Base-by-base conservation (phyloP, 2,888 invertebrate species). In the Cerceris ruficornis region DNA sequence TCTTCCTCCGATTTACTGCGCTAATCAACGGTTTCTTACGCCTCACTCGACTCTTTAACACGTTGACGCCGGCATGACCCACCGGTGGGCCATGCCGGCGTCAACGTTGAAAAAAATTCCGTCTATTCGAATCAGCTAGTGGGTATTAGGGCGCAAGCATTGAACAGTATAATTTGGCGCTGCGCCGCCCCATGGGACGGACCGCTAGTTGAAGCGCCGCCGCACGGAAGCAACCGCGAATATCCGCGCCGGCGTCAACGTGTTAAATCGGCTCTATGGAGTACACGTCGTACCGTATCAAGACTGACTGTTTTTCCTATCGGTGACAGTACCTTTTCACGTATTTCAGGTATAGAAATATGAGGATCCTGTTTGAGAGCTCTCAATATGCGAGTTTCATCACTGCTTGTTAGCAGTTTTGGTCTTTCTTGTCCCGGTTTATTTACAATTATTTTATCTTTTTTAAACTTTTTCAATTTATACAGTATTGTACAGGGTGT, bases 341-440 rank as follows among this genome's bases (percentile, higher is more conserved):
- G 39, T 55, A 66, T 66, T 66, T 46, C 57, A 46, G 43, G 6
- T 9, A 0, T 46, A n/a, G 43, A 46, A 8, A 57, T 66, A 11
- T 57, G 46, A 5, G 57, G 28, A 66, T 66, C 14, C 17, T 65
- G 15, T 17, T 65, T 55, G 8, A 54, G 6, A 54, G 8, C 17
- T 65, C 5, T 54, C 8, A 43, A 15, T 54, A 55, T 43, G 6
- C 42, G 7, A 14, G 7, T 65, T 42, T 65, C 54, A n/a, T 17
- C 17, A 17, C 43, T 28, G 9, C 9, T 43, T 43, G 9, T 43
- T 9, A 43, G 9, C 9, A 43, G 9, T 39, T 54, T 64, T 2
- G n/a, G 64, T 64, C 57, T 57, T 39, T 9, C 57, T 39, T 39
- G 17, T 57, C 57, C 28, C 11, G 57, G 7, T 39, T 57, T 57